These are phyloP conservation scores for Delichon dasypus DNA, from an alignment of 2,797 vertebrate species.

Conservation along the genomic window DNA sequence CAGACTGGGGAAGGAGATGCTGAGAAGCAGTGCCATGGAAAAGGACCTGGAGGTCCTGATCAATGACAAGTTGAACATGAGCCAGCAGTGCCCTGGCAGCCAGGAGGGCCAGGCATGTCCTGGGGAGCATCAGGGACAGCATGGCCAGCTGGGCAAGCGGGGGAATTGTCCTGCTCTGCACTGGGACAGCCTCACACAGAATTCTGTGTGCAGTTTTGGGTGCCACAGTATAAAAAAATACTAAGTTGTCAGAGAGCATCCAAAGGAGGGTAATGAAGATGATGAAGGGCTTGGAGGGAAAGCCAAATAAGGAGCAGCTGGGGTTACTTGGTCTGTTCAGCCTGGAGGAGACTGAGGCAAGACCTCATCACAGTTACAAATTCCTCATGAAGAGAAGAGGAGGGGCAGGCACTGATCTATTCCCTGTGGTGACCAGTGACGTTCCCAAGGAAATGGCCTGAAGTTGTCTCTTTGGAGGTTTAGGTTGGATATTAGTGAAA, in stretches of 20 bases:
- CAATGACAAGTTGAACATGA: rapidly evolving
- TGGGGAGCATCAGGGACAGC: background rate
- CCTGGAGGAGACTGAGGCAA: background rate
- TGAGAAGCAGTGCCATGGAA: background rate
- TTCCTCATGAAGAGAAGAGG: background rate
- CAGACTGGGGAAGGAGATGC: background rate
- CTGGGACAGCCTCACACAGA: rapidly evolving
- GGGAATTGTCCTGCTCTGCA: background rate
- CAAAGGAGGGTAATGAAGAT: rapidly evolving
- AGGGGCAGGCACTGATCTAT: background rate
- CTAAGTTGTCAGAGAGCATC: background rate
- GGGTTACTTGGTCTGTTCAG: background rate
- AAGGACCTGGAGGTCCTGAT: background rate
- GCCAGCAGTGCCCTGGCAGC: background rate
- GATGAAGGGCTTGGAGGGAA: background rate
- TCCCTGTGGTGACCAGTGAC: background rate
- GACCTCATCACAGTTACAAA: background rate
- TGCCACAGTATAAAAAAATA: background rate
- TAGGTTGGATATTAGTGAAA: background rate
- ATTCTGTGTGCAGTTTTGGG: background rate
- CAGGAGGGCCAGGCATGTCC: background rate
- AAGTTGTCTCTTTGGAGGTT: background rate
- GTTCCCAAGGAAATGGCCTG: rapidly evolving
- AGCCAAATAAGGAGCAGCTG: rapidly evolving
- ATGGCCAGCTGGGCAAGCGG: rapidly evolving